Evolutionary conservation across 2,888 invertebrate species (phyloP).

Genomic region (Apodemia hepburni): DNA sequence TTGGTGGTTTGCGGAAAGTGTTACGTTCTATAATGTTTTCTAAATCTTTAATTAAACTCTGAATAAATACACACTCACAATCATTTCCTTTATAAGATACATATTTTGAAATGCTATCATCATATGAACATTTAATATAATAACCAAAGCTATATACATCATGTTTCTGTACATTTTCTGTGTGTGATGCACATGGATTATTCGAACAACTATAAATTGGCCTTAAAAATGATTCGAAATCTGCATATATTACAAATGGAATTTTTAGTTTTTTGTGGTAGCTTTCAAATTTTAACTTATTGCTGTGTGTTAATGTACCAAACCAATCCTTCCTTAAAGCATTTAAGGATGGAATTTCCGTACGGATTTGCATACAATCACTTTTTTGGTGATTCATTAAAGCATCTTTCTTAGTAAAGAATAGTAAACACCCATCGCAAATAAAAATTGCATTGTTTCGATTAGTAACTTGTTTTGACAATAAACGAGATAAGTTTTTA

Average conservation of each 20-base stretch:
- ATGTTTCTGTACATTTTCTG: slow-evolving; percentile 35
- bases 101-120: slow-evolving; percentile 35
- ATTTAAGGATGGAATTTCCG: background rate
- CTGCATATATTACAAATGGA: slow-evolving; percentile 34
- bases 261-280: slow-evolving; percentile 26
- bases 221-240: slow-evolving; percentile 35
- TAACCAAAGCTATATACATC: slow-evolving; percentile 38
- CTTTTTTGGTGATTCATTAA: background rate
- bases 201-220: slow-evolving; percentile 32
- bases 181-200: slow-evolving; percentile 31
- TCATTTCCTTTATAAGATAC: slow-evolving; percentile 33
- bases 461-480: slow-evolving; percentile 28
- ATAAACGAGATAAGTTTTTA: slow-evolving; percentile 34
- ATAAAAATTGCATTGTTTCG: slow-evolving; percentile 20
- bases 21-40: slow-evolving; percentile 27
- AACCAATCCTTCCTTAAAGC: background rate
- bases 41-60: slow-evolving; percentile 31
- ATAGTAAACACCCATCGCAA: background rate
- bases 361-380: background rate
- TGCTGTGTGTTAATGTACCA: background rate
- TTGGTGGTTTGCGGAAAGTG: slow-evolving; percentile 25
- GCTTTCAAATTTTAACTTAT: slow-evolving; percentile 30
- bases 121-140: slow-evolving; percentile 38
- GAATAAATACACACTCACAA: slow-evolving; percentile 35
- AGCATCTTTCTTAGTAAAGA: background rate